These are phyloP conservation scores for Rhagoletis pomonella DNA, from an alignment of 1,140 invertebrate genomes.

Conservation along the genomic window DNA sequence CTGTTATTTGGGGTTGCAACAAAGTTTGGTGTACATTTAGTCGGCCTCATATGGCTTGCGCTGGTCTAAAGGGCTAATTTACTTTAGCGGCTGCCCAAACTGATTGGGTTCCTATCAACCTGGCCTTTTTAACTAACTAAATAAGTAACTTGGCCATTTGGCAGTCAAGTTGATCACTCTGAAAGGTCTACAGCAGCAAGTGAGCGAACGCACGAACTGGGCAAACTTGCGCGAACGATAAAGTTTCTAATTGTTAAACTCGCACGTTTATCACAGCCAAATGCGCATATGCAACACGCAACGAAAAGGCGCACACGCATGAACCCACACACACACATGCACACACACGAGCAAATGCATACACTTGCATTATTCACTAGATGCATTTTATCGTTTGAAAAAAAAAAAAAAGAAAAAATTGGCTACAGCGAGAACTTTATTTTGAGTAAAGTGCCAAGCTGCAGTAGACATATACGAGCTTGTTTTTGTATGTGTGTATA, in stretches of 20 bases:
- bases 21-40: slow-evolving; percentile 28
- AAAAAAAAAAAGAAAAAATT: not conserved
- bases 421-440: not conserved
- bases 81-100: not conserved
- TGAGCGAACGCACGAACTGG: not conserved
- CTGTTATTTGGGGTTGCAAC: not conserved
- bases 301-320: not conserved
- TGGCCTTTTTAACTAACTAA: slow-evolving; percentile 7
- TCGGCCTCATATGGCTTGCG: not conserved
- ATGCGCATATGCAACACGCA: slow-evolving; percentile 45
- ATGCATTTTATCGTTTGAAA: not conserved
- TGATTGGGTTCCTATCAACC: slow-evolving; percentile 26
- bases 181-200: not conserved
- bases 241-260: slow-evolving; percentile 49
- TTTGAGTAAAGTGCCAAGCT: not conserved
- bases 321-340: not conserved
- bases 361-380: not conserved
- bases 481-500: not conserved
- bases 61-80: not conserved
- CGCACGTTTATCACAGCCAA: slow-evolving; percentile 45
- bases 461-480: not conserved
- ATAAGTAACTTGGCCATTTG: slow-evolving; percentile 46
- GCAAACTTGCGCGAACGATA: slow-evolving; percentile 11
- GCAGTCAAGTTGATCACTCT: slow-evolving; percentile 16
- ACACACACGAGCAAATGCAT: not conserved